A percentile compares a stretch with the other conserved stretches of the same genome.
Conservation (phyloP, 2,797 vertebrate species). For the Chrysocyon brachyurus region DNA sequence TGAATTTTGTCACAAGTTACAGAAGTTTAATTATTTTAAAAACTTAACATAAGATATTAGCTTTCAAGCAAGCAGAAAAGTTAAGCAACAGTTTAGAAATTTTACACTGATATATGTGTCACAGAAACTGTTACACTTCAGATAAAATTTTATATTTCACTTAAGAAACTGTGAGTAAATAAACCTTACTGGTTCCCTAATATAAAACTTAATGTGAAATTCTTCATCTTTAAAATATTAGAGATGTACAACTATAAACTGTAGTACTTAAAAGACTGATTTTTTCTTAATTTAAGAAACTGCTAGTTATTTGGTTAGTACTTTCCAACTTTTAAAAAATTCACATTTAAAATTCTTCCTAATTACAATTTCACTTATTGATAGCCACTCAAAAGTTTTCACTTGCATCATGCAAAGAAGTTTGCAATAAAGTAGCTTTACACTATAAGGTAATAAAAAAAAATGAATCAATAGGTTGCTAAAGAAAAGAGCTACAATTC, state of each 20-base stretch:
- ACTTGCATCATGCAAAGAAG: neutral
- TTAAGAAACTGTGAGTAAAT: neutral
- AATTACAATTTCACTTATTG: neutral
- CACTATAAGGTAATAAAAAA: neutral
- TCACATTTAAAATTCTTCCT: slow-evolving; percentile 1
- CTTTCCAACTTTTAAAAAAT: neutral
- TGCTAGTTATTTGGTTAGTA: neutral
- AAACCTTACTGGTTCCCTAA: neutral
- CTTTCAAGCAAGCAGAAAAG: slow-evolving; percentile 44
- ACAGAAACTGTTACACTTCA: neutral
- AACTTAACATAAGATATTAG: neutral
- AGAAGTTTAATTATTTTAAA: slow-evolving; percentile 9
- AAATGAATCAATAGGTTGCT: neutral
- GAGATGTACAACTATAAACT: neutral
- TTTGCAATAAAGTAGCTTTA: slow-evolving; percentile 19
- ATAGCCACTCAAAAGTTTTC: neutral
- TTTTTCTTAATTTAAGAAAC: neutral
- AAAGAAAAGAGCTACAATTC: neutral
- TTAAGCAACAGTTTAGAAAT: neutral
- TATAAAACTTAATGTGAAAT: neutral
- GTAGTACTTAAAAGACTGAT: neutral
- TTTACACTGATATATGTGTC: neutral
- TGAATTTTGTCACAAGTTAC: neutral
- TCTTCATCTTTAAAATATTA: neutral
- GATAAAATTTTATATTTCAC: slow-evolving; percentile 37